Conservation (phyloP, 2,888 invertebrate species). For the Stenolophus ochropezus region DNA sequence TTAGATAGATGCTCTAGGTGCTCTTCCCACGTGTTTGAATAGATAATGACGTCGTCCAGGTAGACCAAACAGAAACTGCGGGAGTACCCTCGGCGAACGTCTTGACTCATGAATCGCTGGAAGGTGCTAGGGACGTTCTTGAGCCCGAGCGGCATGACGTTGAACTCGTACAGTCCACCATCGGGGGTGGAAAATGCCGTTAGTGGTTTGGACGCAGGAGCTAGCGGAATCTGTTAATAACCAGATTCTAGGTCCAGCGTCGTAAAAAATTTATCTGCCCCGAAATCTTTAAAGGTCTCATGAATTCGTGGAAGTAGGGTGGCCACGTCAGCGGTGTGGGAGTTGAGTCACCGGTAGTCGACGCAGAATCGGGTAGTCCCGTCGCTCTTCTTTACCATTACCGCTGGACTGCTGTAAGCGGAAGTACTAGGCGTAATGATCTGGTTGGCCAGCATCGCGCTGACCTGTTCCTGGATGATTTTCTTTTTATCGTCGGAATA, state of each 20-base stretch:
- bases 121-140: slow-evolving; percentile 66
- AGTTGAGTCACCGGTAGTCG: not conserved
- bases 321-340: not conserved
- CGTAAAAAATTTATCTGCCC: slow-evolving; percentile 65
- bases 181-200: slow-evolving; percentile 66
- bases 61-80: slow-evolving; percentile 63
- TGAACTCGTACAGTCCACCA: slow-evolving; percentile 65
- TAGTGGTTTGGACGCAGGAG: slow-evolving; percentile 58
- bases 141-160: slow-evolving; percentile 66
- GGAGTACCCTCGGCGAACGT: slow-evolving; percentile 62
- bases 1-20: slow-evolving; percentile 62
- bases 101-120: slow-evolving; percentile 65
- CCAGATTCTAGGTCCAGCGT: slow-evolving; percentile 66
- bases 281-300: slow-evolving; percentile 50
- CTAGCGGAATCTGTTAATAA: slow-evolving; percentile 67
- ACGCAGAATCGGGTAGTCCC: not conserved
- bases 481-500: not conserved
- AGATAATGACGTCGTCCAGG: slow-evolving; percentile 66
- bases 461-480: not conserved
- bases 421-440: not conserved
- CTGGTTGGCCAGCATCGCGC: not conserved
- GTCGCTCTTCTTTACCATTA: not conserved
- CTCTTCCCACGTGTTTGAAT: slow-evolving; percentile 60
- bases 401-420: not conserved
- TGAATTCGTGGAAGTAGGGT: not conserved